Percentiles rank a stretch among this genome's conserved stretches.
phyloP scores from a whole-genome alignment of 2,888 invertebrate species.

The Dysmachus trigonus region DNA sequence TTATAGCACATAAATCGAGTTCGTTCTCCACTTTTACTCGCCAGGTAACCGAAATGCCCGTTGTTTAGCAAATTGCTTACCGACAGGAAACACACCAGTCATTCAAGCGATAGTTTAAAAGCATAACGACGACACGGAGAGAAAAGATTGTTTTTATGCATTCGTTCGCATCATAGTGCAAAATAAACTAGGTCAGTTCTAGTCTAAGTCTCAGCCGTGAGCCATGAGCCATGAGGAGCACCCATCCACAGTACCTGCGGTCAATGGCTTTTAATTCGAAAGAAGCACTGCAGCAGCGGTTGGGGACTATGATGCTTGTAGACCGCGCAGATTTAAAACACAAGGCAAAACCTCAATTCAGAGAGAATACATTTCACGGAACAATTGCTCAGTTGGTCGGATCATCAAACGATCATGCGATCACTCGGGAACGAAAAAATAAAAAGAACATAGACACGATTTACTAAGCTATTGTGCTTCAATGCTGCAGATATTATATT shows the following conservation, averaged over 20 bases:
- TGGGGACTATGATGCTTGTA: neutral
- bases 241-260: conserved; percentile 15
- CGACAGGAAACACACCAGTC: neutral
- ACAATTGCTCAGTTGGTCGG: conserved; percentile 29
- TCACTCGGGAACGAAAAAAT: neutral
- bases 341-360: conserved; percentile 18
- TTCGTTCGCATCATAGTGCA: neutral
- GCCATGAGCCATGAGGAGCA: neutral
- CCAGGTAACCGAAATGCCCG: neutral
- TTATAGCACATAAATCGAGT: neutral
- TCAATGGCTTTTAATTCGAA: conserved; percentile 26
- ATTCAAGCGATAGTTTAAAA: neutral
- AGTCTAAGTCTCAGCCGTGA: neutral
- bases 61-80: neutral
- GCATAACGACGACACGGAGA: neutral
- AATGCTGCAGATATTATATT: conserved; percentile 4
- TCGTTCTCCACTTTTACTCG: neutral
- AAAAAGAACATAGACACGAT: conserved; percentile 24
- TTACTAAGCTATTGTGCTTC: conserved; percentile 15
- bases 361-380: conserved; percentile 36
- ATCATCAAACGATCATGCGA: conserved; percentile 18
- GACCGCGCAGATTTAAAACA: neutral
- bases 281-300: neutral
- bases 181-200: conserved; percentile 24
- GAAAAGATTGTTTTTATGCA: neutral